Evolutionary conservation across 1,140 invertebrate species (phyloP), one percentile per base, ranked within the genome.

Genomic region (Myzus persicae): DNA sequence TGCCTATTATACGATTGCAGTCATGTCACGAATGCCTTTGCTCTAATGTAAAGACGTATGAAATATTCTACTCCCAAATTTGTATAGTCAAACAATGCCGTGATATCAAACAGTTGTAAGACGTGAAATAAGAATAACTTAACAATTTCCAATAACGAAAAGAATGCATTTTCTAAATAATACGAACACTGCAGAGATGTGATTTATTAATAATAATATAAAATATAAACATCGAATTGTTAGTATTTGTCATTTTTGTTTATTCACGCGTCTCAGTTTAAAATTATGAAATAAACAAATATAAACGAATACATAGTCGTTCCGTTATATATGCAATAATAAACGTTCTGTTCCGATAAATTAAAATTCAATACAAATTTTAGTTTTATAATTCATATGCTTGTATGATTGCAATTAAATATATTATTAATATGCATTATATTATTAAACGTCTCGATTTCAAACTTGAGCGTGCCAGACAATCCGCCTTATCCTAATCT

Each of bases 401-500:
- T n/a, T 76, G 14, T 76, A 18, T 76, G 20, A n/a, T 76, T 36
- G 20, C 0, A n/a, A 36, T n/a, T 18, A 67, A 67, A 67, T 11
- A 67, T 31, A 31, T 1, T 4, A 54, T 26, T 48, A 18, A 18
- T 22, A 24, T n/a, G n/a, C n/a, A 67, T n/a, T n/a, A 18, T 5
- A 76, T 31, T 31, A 59, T 67, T 67, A 67, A 31, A 31, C 9
- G 18, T 67, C n/a, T 14, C 14, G 31, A n/a, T 67, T 67, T n/a
- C 18, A n/a, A 14, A 76, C 14, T 6, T 4, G 0, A 31, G 14
- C 0, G 4, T 1, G 1, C 14, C 3, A 67, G 59, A 67, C 5
- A 0, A 67, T 67, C 11, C n/a, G n/a, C n/a, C n/a, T n/a, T n/a
- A n/a, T n/a, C n/a, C n/a, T n/a, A n/a, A 4, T n/a, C 7, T 67